Evolutionary conservation across 2,797 vertebrate genomes (phyloP).

Genomic region (Gila robusta): DNA sequence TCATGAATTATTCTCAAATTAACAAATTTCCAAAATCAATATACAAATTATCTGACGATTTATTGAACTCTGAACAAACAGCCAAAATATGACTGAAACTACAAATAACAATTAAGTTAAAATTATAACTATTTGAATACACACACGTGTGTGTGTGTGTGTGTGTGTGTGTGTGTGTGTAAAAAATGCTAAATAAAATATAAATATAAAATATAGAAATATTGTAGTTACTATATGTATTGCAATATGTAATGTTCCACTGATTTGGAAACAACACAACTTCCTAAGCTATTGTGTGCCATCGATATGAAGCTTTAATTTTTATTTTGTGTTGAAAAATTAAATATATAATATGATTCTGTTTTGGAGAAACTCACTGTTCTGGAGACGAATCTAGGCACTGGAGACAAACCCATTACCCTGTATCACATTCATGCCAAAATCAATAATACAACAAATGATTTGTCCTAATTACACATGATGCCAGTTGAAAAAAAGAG

Average conservation of each 20-base stretch:
- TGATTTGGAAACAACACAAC: not conserved
- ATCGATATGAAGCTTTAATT: not conserved
- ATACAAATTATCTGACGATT: too few species aligned
- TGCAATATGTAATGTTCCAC: too few species aligned
- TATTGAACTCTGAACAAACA: too few species aligned
- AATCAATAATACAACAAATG: conserved; percentile 52
- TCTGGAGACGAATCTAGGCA: not conserved
- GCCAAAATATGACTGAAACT: too few species aligned
- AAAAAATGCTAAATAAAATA: too few species aligned
- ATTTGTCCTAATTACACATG: conserved; percentile 50
- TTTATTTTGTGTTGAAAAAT: not conserved
- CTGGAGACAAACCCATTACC: conserved; percentile 28
- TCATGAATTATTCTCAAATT: not conserved
- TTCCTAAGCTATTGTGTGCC: not conserved
- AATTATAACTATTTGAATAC: too few species aligned
- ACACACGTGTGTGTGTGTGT: too few species aligned
- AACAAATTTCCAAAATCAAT: too few species aligned
- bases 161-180: too few species aligned
- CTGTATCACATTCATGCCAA: conserved; percentile 43
- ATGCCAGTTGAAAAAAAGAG: conserved; percentile 19
- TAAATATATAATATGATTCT: not conserved
- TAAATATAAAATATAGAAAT: too few species aligned
- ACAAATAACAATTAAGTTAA: too few species aligned
- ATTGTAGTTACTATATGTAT: too few species aligned
- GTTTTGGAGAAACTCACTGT: conserved; percentile 7